Conservation (phyloP, 2,113 vertebrate genomes). For the Rhinolophus ferrumequinum region DNA sequence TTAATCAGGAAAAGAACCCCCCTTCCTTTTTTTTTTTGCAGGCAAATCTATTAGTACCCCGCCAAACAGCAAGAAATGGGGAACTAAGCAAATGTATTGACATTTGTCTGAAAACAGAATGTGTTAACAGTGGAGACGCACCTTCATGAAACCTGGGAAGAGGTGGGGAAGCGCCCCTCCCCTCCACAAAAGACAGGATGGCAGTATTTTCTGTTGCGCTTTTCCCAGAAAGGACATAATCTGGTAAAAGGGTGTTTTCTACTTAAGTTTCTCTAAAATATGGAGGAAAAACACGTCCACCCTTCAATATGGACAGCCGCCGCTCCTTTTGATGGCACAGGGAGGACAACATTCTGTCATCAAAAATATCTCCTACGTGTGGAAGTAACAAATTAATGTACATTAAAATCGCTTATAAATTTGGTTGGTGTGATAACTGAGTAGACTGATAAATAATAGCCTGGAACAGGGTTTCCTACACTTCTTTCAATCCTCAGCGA, state of each 20-base stretch:
- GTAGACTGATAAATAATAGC: background rate
- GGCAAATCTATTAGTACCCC: background rate
- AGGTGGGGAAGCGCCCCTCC: background rate
- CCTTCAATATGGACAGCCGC: background rate
- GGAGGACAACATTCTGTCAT: constrained; percentile 16
- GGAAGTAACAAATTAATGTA: constrained; percentile 24
- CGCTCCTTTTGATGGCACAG: background rate
- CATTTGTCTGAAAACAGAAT: constrained; percentile 16
- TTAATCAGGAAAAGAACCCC: background rate
- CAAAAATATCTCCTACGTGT: background rate
- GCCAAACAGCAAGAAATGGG: background rate
- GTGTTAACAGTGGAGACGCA: background rate
- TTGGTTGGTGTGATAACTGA: background rate
- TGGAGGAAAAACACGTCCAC: background rate
- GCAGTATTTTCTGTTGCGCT: background rate
- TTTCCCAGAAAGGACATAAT: background rate
- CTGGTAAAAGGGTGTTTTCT: background rate
- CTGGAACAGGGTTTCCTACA: background rate
- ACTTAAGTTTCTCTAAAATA: constrained; percentile 43
- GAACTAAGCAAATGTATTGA: background rate
- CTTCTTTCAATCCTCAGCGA: background rate
- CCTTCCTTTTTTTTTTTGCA: background rate
- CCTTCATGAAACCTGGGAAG: background rate
- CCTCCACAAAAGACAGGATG: background rate
- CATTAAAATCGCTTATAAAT: background rate